Evolutionary conservation across 2,888 invertebrate genomes (phyloP), one percentile per base, ranked within the genome.

Genomic region (Chorisops tibialis): DNA sequence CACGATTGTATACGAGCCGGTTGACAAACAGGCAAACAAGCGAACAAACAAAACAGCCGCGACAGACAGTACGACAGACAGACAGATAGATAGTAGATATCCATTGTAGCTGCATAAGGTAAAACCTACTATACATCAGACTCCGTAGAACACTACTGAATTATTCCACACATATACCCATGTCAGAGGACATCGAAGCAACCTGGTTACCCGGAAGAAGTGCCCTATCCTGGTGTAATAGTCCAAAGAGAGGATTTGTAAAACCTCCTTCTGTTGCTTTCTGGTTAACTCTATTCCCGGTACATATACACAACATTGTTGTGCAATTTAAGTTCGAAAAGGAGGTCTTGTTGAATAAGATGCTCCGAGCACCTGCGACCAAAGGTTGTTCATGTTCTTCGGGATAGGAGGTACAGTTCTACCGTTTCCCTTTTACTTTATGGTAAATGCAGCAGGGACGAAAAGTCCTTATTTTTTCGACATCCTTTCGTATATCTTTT

Each of bases 1-100:
- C 41, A 22, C 30, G n/a, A 41, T 50, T 49, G 41, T 43, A 49
- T 18, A 50, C 66, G 65, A 75, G 75, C 76, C 76, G 74, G 75
- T 71, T 70, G 67, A 71, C 71, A 70, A 71, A 74, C 64, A 61
- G 59, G 45, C 58, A 50, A 14, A 21, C 60, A 38, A 37, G 61
- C 56, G 48, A 61, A 62, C 30, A 37, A 19, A 22, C n/a, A 18
- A 19, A 14, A 24, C 37, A 35, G 18, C 38, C 24, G 18, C 24
- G 43, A 22, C 43, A 49, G 61, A 24, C 51, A 52, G 35, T 50
- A 24, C 50, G 37, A 60, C 54, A 64, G 62, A 62, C 62, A 64
- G 62, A 54, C 59, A 54, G 47, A 48, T 54, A 48, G 35, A 48
- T 54, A 54, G 54, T 22, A 41, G 38, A 35, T 58, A 43, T n/a